Base-by-base conservation (phyloP, 2,113 vertebrate species). In the Semnornis frantzii region DNA sequence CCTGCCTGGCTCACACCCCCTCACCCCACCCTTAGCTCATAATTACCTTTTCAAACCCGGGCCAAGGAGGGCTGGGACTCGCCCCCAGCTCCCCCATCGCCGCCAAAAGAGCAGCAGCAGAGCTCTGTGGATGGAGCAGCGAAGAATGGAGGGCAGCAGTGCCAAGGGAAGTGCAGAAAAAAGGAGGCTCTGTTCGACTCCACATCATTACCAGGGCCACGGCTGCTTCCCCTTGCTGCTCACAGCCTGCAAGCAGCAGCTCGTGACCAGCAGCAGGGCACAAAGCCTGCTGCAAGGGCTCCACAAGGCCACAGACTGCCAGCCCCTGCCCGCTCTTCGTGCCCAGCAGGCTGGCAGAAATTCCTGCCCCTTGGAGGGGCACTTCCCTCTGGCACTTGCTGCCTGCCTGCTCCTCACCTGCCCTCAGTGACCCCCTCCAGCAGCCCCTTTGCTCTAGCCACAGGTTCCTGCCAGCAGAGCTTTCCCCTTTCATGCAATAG, bases 61-160 rank as follows among this genome's bases (percentile, higher is more conserved):
- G 20, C 11, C 39, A 57, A 55, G 0, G 4, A 66, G n/a, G 25
- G 48, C 24, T 5, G 4, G 46, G 14, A 7, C 8, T 5, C 11
- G 3, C 57, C 37, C 70, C 66, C 91, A 3, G 9, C 6, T 39
- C 65, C 21, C 19, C 58, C 62, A 10, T 5, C 60, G 24, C 5
- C 1, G 17, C 3, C 6, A 12, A 14, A 74, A 50, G 30, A 42
- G 65, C 80, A 74, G 44, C 1, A 3, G 60, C 2, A 44, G 64
- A 18, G 11, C 52, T 13, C 87, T 14, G 2, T 0, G 5, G 75
- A 13, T 6, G 4, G 27, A 8, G 21, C 75, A 18, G 54, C 28
- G 8, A 20, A 20, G 69, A 24, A 71, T 2, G 24, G 31, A 48
- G 42, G 2, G 0, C 13, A 34, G n/a, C 44, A 4, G 24, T 1